Evolutionary conservation across 2,113 vertebrate species (phyloP).

Genomic region (Eira barbara): DNA sequence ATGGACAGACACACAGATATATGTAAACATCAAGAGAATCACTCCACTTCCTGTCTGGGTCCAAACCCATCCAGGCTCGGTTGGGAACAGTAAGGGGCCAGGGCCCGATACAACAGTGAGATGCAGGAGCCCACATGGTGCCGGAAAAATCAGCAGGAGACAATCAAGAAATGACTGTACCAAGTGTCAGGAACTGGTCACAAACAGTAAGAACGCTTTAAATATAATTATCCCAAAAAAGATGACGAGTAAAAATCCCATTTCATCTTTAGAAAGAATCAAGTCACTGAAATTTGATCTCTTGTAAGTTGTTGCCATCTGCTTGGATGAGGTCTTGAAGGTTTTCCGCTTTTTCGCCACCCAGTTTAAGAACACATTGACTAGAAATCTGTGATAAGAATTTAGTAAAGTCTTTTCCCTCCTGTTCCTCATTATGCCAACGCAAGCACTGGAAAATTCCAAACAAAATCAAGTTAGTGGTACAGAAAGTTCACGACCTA

Average conservation of each 20-base stretch:
- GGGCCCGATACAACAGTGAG: background rate
- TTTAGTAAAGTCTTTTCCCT: constrained; percentile 60
- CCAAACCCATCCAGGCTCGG: background rate
- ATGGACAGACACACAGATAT: background rate
- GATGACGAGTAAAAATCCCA: constrained; percentile 74
- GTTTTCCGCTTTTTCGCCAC: constrained; percentile 63
- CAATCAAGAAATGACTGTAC: constrained; percentile 22
- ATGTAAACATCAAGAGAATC: constrained; percentile 37
- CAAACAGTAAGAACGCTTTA: constrained; percentile 49
- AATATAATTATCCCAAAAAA: constrained; percentile 79
- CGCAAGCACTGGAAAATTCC: constrained; percentile 84
- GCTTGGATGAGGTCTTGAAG: constrained; percentile 73
- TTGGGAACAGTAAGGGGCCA: background rate
- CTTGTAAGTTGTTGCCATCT: constrained; percentile 70
- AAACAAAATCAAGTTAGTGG: constrained; percentile 69
- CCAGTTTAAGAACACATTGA: constrained; percentile 58
- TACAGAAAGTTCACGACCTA: constrained; percentile 19
- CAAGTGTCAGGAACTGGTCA: background rate
- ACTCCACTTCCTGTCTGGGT: background rate
- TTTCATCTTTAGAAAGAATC: constrained; percentile 65
- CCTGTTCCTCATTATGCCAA: constrained; percentile 83
- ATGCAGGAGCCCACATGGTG: background rate
- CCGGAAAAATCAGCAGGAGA: background rate
- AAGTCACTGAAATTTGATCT: constrained; percentile 71
- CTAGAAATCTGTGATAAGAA: constrained; percentile 66